Evolutionary conservation across 2,888 invertebrate species (phyloP).

Genomic region (Rutpela maculata): DNA sequence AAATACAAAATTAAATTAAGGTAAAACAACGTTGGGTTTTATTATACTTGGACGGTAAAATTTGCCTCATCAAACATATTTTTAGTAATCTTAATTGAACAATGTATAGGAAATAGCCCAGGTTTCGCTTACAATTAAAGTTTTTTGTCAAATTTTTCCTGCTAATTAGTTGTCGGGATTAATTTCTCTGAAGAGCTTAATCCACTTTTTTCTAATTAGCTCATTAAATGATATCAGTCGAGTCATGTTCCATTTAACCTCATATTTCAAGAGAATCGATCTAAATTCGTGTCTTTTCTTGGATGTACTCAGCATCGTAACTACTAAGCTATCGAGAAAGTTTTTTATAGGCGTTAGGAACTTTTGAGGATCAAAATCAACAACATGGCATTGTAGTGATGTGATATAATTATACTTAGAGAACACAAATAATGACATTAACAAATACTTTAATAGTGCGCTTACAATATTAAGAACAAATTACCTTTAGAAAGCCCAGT

Average conservation of each 20-base stretch:
- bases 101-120: background rate
- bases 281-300: background rate
- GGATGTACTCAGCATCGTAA: background rate
- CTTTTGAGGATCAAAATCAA: too few species aligned
- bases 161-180: background rate
- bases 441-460: too few species aligned
- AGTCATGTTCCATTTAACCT: background rate
- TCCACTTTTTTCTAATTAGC: background rate
- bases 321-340: background rate
- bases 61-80: conserved; percentile 5
- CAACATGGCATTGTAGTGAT: too few species aligned
- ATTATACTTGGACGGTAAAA: background rate
- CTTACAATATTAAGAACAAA: too few species aligned
- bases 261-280: background rate
- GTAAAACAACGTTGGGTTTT: background rate
- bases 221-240: background rate
- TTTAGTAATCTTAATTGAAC: background rate
- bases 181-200: background rate
- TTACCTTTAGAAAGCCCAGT: too few species aligned
- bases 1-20: conserved; percentile 4
- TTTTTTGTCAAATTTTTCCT: background rate
- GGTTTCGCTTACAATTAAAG: background rate
- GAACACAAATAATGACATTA: too few species aligned
- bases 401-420: too few species aligned
- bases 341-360: too few species aligned